Evolutionary conservation across 1,140 invertebrate species (phyloP), one percentile per base, ranked within the genome.

Genomic region (Diorhabda carinulata): DNA sequence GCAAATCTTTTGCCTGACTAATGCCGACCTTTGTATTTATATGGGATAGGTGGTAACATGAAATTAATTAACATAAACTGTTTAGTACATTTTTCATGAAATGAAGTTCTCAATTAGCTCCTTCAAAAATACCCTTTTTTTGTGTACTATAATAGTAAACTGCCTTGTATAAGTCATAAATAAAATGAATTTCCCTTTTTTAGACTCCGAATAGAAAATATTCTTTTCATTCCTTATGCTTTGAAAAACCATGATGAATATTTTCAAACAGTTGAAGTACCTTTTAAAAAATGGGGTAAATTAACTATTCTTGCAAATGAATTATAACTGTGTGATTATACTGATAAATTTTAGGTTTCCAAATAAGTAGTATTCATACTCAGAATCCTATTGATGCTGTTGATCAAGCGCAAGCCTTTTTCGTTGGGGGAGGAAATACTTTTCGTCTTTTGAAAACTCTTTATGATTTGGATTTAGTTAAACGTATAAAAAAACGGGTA

Each of bases 381-480:
- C 83, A 80, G 52, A 80, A 90, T 77, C 84, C 86, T 40, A 72
- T 80, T 3, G 76, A 82, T 66, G 88, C 89, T 25, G 80, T 92
- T 2, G 81, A 84, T 61, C 79, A 83, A 9, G 88, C 90, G 2
- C 80, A 92, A 82, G 88, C 88, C 47, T 87, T 93, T 68, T 93
- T 91, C 81, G 82, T 93, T 69, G 91, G 91, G n/a, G 92, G 92
- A 67, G 92, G 92, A 61, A 94, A 94, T 79, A 92, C 91, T 7
- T 94, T 94, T 79, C 82, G 88, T 43, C 81, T 94, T 45, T 79
- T 94, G 5, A 91, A 90, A 78, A 83, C 83, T 40, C 80, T 93
- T 3, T 91, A 93, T 81, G 88, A 91, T 59, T 81, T 88, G 40
- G 80, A 90, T 63, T 77, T 94, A 42, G 80, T 93, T 9, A 82